Base-by-base conservation (phyloP, 2,888 invertebrate species). In the Clunio marinus region DNA sequence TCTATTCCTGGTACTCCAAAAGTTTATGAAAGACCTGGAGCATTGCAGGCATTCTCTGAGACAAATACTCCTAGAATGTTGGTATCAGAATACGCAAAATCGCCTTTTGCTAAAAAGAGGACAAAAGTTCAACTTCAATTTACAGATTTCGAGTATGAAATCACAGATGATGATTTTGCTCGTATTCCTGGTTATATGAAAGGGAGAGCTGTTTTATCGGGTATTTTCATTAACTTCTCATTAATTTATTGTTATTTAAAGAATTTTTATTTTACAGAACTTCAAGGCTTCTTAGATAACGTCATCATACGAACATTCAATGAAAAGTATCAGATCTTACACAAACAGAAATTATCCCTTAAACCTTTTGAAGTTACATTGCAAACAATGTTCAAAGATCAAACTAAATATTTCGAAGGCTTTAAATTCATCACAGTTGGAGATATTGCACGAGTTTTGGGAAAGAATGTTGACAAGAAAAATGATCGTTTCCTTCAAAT, bases 281-380 rank as follows among this genome's bases (percentile, higher is more conserved):
- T 66, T 13, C 66, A 66, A n/a, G 45, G 35, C 3, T 66, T 66
- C 24, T 22, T 66, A 1, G 55, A 66, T n/a, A 35, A 35, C 17
- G 35, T 28, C 20, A n/a, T 66, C 10, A 66, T 66, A 1, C 13
- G 20, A 4, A 46, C 46, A 1, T 66, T 66, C 15, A 66, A 66
- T 22, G 2, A 28, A 1, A 66, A 66, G 20, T 66, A 66, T 32
- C 15, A 27, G n/a, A 24, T 51, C 13, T 24, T 32, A 2, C 35
- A 35, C 5, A 46, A 55, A n/a, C 15, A 51, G 10, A 46, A 55
- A 10, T 4, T 17, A 2, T 22, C 28, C 15, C 28, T 66, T 15
- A 55, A 51, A 15, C 51, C 51, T 1, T 25, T 20, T 2, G 66
- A 66, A 3, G 32, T 20, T 20, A 22, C 20, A 10, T 24, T 66